These are phyloP conservation scores for Xestia ashworthii DNA, from an alignment of 2,888 invertebrate species.

Conservation along the genomic window DNA sequence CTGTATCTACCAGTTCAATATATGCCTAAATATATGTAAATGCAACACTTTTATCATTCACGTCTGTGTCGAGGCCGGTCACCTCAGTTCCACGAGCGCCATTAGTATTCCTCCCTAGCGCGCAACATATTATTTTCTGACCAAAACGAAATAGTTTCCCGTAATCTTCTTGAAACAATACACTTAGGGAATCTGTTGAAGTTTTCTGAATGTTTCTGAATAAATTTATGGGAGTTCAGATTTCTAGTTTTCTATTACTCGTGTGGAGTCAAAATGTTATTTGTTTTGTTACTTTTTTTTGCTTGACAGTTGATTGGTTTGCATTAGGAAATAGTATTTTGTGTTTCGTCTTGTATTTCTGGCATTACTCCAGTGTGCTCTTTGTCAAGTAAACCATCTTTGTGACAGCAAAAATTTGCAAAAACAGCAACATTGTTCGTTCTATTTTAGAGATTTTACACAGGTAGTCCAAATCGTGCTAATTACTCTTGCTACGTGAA, in stretches of 20 bases:
- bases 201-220: slow-evolving; percentile 53
- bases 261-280: slow-evolving; percentile 28
- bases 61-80: slow-evolving; percentile 38
- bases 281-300: slow-evolving; percentile 20
- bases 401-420: not conserved
- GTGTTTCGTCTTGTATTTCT: slow-evolving; percentile 18
- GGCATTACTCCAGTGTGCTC: slow-evolving; percentile 19
- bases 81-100: slow-evolving; percentile 22
- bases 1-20: not conserved
- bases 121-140: slow-evolving; percentile 63
- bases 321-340: slow-evolving; percentile 12
- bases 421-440: not conserved
- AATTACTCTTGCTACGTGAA: not conserved
- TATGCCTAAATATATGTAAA: slow-evolving; percentile 6
- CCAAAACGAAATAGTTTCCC: slow-evolving; percentile 56
- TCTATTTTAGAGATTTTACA: not conserved
- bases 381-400: not conserved
- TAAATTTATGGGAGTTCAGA: slow-evolving; percentile 41
- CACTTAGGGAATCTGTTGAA: slow-evolving; percentile 59
- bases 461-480: not conserved
- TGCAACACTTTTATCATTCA: slow-evolving; percentile 32
- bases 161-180: slow-evolving; percentile 66
- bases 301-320: slow-evolving; percentile 32
- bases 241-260: slow-evolving; percentile 46
- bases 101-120: slow-evolving; percentile 60